These are phyloP conservation scores for Zoroaster sp. DNA, from an alignment of 53 echinoderm and acorn worm genomes.

Conservation along the genomic window DNA sequence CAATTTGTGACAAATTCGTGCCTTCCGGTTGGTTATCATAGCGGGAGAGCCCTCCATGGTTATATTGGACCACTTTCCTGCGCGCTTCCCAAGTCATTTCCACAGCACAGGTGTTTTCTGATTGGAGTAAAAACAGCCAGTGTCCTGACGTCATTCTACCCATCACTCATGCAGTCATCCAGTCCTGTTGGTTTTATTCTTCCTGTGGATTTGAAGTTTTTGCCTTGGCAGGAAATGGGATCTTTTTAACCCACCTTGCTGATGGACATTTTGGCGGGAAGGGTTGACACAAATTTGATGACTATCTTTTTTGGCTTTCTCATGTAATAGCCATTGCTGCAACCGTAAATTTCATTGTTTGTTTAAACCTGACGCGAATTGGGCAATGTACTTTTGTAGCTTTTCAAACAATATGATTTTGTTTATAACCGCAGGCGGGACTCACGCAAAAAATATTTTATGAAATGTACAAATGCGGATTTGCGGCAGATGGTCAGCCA, in stretches of 20 bases:
- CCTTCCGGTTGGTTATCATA: neutral
- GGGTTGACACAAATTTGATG: neutral
- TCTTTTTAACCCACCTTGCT: neutral
- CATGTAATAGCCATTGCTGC: no score
- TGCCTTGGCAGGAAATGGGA: neutral
- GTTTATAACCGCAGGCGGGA: neutral
- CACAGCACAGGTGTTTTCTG: neutral
- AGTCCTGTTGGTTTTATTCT: neutral
- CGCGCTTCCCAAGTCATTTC: neutral
- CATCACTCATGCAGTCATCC: neutral
- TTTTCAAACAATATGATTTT: neutral
- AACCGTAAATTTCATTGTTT: no score
- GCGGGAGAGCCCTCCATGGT: no score
- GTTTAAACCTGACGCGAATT: neutral
- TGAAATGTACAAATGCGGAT: neutral
- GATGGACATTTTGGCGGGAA: neutral
- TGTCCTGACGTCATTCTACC: neutral
- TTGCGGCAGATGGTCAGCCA: constrained; percentile 22
- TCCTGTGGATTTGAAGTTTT: neutral
- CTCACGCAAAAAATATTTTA: neutral
- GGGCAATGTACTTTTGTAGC: constrained; percentile 46
- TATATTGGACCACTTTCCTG: neutral
- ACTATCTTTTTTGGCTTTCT: no score
- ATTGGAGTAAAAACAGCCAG: neutral
- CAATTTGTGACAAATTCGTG: neutral